Percentiles rank a stretch among this genome's conserved stretches.
phyloP scores from a whole-genome alignment of 2,113 vertebrate species.

The Machaerirhynchus nigripectus region DNA sequence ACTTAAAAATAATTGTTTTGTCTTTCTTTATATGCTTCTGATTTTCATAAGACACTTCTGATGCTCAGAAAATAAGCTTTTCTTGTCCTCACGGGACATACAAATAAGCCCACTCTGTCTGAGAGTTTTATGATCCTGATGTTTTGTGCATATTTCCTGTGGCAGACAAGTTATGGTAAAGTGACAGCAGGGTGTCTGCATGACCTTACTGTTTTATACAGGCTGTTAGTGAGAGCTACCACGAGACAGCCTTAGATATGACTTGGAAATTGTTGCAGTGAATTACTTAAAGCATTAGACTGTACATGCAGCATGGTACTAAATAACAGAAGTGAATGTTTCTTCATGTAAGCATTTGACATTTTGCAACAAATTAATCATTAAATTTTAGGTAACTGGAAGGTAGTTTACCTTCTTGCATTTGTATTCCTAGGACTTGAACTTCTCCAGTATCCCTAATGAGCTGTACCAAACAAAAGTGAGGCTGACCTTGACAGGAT shows the following conservation, averaged over 20 bases:
- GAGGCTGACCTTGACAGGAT: not conserved
- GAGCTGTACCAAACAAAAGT: not conserved
- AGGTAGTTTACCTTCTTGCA: not conserved
- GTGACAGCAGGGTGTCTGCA: not conserved
- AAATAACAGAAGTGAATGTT: not conserved
- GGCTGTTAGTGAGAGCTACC: not conserved
- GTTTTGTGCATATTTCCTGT: not conserved
- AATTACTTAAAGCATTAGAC: not conserved
- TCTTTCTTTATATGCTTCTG: not conserved
- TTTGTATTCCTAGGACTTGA: not conserved
- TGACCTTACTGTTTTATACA: not conserved
- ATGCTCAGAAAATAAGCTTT: not conserved
- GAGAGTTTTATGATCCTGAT: not conserved
- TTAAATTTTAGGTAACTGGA: not conserved
- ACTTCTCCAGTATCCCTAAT: not conserved
- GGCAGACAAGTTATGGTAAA: not conserved
- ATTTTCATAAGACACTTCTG: not conserved
- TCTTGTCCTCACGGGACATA: not conserved
- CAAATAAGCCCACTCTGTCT: not conserved
- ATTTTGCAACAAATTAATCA: not conserved
- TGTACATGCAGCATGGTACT: not conserved
- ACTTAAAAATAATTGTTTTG: not conserved
- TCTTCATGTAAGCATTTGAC: not conserved
- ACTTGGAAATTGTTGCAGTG: not conserved
- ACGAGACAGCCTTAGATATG: not conserved